Percentiles rank a stretch among this genome's conserved stretches.
phyloP scores from a whole-genome alignment of 1,140 invertebrate species.

The Pomacea maculata region DNA sequence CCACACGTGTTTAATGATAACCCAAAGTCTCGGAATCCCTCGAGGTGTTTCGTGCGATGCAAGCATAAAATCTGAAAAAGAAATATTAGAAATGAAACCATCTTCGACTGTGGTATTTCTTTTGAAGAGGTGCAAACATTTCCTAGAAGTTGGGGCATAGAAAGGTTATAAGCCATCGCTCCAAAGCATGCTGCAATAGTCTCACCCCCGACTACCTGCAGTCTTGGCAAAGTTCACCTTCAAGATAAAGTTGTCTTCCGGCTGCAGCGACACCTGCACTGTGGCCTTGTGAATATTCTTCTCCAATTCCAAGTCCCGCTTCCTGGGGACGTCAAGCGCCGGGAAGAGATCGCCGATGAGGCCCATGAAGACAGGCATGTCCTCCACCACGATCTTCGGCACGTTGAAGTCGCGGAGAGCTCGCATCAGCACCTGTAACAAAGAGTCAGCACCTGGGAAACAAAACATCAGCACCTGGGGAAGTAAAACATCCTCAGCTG shows the following conservation, averaged over 20 bases:
- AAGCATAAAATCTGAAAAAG: no score
- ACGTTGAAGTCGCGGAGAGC: constrained; percentile 96
- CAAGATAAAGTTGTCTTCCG: constrained; percentile 95
- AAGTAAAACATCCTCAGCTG: no score
- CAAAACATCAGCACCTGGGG: no score
- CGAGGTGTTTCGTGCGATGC: no score
- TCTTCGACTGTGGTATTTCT: no score
- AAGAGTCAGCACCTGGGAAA: no score
- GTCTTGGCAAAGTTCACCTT: constrained; percentile 71
- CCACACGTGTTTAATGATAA: no score
- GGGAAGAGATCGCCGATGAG: constrained; percentile 96
- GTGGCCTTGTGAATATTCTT: constrained; percentile 91
- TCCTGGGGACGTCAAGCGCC: constrained; percentile 93
- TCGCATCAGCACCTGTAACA: constrained; percentile 85
- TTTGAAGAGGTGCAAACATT: not conserved
- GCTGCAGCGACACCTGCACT: constrained; percentile 86
- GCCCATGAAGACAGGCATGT: constrained; percentile 96
- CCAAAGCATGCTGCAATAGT: not conserved
- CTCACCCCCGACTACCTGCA: not conserved
- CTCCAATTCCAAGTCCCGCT: constrained; percentile 93
- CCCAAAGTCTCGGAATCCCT: no score
- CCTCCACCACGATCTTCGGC: constrained; percentile 95
- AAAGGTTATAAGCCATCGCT: no score
- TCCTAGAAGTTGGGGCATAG: not conserved
- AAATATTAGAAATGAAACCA: no score